Conservation (phyloP, 2,797 vertebrate genomes). For the Phataginus tricuspis region DNA sequence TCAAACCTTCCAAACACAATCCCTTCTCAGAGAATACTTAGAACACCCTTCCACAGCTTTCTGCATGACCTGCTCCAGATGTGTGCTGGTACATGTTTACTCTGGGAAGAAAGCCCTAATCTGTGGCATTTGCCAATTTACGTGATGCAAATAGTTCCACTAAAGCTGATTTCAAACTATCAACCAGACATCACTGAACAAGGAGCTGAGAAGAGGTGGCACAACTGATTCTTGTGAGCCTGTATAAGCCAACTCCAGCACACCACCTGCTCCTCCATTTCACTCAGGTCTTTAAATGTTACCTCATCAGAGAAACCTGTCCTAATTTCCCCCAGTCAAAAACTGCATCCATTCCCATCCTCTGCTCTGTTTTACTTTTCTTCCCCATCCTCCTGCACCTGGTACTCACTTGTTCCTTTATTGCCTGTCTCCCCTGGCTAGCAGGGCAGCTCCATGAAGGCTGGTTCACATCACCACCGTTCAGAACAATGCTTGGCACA, state of each 20-base stretch:
- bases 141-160: neutral
- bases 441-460: neutral
- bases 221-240: neutral
- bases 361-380: neutral
- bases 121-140: neutral
- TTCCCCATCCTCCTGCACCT: neutral
- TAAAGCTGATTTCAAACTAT: neutral
- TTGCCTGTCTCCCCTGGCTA: neutral
- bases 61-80: neutral
- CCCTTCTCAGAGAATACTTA: neutral
- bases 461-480: neutral
- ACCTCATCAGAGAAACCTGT: neutral
- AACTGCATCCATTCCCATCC: neutral
- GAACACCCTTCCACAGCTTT: neutral
- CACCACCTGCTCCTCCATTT: neutral
- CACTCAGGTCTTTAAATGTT: neutral
- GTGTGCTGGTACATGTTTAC: neutral
- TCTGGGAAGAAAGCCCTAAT: neutral
- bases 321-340: neutral
- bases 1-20: neutral
- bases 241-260: neutral
- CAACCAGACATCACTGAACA: neutral
- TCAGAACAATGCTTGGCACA: neutral
- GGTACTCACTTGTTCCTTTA: neutral
- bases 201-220: neutral